These are phyloP conservation scores for Molorchus minor DNA, from an alignment of 2,888 invertebrate genomes.

Conservation along the genomic window DNA sequence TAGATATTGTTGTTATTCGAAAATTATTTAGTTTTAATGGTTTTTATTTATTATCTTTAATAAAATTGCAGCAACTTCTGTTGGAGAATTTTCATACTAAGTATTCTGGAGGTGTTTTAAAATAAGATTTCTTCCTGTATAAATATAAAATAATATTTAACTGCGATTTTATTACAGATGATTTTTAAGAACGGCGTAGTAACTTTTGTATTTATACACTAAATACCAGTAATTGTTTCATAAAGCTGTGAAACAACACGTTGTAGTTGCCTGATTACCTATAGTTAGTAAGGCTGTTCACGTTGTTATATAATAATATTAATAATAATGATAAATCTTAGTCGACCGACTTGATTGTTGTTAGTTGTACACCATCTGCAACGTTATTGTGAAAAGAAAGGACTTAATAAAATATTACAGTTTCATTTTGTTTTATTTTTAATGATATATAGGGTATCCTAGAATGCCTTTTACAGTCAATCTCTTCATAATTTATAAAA, in stretches of 20 bases:
- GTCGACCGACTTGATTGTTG: conserved; percentile 60
- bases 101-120: conserved; percentile 27
- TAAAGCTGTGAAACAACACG: conserved; percentile 57
- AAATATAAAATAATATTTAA: conserved; percentile 21
- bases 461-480: too few species aligned
- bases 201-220: conserved; percentile 61
- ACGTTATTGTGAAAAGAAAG: conserved; percentile 62
- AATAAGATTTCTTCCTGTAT: conserved; percentile 31
- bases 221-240: conserved; percentile 61
- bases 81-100: conserved; percentile 29
- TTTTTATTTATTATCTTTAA: conserved; percentile 46
- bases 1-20: conserved; percentile 62
- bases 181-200: conserved; percentile 35
- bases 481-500: too few species aligned
- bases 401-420: conserved; percentile 63
- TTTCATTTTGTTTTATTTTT: conserved; percentile 45
- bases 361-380: conserved; percentile 62
- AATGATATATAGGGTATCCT: too few species aligned
- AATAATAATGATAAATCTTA: conserved; percentile 58
- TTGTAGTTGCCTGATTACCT: conserved; percentile 64
- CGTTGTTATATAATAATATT: conserved; percentile 62
- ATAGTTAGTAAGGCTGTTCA: conserved; percentile 64
- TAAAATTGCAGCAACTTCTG: conserved; percentile 35
- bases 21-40: conserved; percentile 51
- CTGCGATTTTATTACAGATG: conserved; percentile 36